Conservation (phyloP, 2,797 vertebrate genomes). For the Botia almorhae region DNA sequence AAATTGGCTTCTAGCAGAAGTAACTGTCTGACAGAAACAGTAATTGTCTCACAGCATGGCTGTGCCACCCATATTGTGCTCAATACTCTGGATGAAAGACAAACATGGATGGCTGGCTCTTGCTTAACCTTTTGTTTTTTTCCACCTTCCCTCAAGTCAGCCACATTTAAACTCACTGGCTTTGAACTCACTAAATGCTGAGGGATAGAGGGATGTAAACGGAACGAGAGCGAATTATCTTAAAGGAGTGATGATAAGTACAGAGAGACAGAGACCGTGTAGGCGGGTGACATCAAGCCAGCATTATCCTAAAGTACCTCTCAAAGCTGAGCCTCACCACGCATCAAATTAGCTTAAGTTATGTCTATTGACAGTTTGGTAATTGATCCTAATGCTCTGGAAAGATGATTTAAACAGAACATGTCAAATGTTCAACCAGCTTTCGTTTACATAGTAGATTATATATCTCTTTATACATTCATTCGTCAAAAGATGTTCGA, state of each 20-base stretch:
- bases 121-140: slow-evolving; percentile 30
- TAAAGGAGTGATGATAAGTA: slow-evolving; percentile 41
- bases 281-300: slow-evolving; percentile 30
- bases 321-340: slow-evolving; percentile 8
- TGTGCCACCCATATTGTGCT: not conserved
- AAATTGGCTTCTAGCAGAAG: not conserved
- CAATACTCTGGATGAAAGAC: slow-evolving; percentile 11
- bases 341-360: slow-evolving; percentile 27
- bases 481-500: not conserved
- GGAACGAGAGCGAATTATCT: slow-evolving; percentile 28
- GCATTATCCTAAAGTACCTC: slow-evolving; percentile 21
- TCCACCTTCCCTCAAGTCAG: slow-evolving; percentile 7
- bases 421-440: not conserved
- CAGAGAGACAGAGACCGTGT: slow-evolving; percentile 21
- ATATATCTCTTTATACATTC: not conserved
- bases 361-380: slow-evolving; percentile 7
- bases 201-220: slow-evolving; percentile 31
- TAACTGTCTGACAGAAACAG: slow-evolving; percentile 28
- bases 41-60: slow-evolving; percentile 31
- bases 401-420: not conserved
- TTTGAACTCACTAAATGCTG: slow-evolving; percentile 10
- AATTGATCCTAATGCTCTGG: slow-evolving; percentile 22
- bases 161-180: not conserved
- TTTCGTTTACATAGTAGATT: not conserved
- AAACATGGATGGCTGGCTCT: slow-evolving; percentile 29